Percentiles rank a stretch among this genome's conserved stretches.
phyloP scores from a whole-genome alignment of 2,113 vertebrate genomes.

The Gymnarchus niloticus region DNA sequence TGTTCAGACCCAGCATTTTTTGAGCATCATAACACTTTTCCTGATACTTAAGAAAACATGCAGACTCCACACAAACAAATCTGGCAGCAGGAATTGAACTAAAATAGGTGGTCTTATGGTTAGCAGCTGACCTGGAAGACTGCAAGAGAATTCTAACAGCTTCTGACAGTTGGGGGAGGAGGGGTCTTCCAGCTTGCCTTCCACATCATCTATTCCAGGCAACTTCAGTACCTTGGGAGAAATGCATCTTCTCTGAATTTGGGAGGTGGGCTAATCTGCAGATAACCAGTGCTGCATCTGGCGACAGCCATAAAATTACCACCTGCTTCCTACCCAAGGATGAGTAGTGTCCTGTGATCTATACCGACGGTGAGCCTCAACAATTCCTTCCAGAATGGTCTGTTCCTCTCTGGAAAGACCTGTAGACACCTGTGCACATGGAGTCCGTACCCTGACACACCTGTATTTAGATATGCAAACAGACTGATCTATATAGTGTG shows the following conservation, averaged over 20 bases:
- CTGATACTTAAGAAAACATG: background rate
- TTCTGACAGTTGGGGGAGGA: conserved; percentile 64
- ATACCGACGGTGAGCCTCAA: conserved; percentile 76
- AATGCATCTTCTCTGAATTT: background rate
- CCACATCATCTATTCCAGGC: conserved; percentile 64
- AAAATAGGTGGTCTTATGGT: background rate
- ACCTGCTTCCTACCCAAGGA: conserved; percentile 60
- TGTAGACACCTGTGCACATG: conserved; percentile 57
- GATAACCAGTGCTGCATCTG: background rate
- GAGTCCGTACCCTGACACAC: conserved; percentile 33
- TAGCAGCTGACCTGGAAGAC: conserved; percentile 64
- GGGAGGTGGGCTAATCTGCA: background rate
- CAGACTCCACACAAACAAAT: background rate
- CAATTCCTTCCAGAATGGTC: conserved; percentile 74
- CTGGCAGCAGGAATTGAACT: background rate
- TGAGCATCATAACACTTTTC: background rate
- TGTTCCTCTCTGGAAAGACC: conserved; percentile 66
- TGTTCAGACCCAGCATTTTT: background rate
- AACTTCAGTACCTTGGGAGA: conserved; percentile 70
- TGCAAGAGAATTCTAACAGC: conserved; percentile 77
- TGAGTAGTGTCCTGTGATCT: conserved; percentile 64
- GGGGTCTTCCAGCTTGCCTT: conserved; percentile 60
- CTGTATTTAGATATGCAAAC: background rate
- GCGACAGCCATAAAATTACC: background rate
- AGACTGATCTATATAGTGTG: too few relatives aligned